phyloP scores from a whole-genome alignment of 1,140 invertebrate genomes.

The Hycleus cichorii region DNA sequence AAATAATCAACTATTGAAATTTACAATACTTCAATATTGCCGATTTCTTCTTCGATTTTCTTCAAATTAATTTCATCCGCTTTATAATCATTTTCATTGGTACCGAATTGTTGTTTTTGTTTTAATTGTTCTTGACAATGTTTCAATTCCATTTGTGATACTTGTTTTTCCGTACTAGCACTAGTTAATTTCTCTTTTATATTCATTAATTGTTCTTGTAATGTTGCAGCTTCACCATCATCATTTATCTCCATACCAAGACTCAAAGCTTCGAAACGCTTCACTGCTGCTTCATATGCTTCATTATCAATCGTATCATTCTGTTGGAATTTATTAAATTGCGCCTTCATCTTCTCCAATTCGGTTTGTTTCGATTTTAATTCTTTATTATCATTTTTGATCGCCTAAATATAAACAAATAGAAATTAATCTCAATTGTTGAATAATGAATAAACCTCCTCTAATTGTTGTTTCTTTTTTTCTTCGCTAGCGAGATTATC shows the following conservation, averaged over 20 bases:
- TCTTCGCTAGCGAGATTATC: conserved; percentile 64
- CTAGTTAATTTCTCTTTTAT: conserved; percentile 75
- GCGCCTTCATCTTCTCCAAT: conserved; percentile 55
- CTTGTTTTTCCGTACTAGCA: conserved; percentile 35
- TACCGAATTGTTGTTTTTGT: conserved; percentile 62
- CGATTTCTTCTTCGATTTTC: conserved; percentile 51
- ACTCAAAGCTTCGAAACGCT: conserved; percentile 74
- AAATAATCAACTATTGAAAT: too few species aligned
- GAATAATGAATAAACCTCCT: conserved; percentile 38
- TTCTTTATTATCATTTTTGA: conserved; percentile 63
- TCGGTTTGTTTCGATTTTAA: conserved; percentile 59
- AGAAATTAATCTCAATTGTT: neutral
- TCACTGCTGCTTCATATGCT: conserved; percentile 65
- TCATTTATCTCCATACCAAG: conserved; percentile 72
- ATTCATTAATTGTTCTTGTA: conserved; percentile 82
- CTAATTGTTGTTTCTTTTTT: conserved; percentile 61
- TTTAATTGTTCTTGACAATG: conserved; percentile 62
- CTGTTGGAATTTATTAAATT: conserved; percentile 64
- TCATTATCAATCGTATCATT: conserved; percentile 60
- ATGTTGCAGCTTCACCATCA: conserved; percentile 74
- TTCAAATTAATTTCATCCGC: conserved; percentile 61
- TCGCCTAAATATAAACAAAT: conserved; percentile 37
- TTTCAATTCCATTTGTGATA: conserved; percentile 56
- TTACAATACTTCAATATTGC: too few species aligned
- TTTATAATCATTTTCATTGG: conserved; percentile 63